A percentile compares a stretch with the other conserved stretches of the same genome.
Evolutionary conservation across 1,140 invertebrate species (phyloP).

Genomic region (Vanessa atalanta): DNA sequence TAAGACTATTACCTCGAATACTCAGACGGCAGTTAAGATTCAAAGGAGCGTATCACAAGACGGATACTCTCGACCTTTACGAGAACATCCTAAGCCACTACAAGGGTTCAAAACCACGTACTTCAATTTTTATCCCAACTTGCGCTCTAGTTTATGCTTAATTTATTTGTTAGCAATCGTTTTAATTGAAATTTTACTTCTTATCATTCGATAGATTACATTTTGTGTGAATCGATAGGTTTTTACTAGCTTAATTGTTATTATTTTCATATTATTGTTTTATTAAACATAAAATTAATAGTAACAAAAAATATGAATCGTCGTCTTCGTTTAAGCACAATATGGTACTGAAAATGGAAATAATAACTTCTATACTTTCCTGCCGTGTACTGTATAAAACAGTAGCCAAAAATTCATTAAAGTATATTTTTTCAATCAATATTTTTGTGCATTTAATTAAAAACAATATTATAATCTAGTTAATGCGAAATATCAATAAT

Average conservation of each 20-base stretch:
- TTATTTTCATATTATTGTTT: neutral
- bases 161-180: neutral
- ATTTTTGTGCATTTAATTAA: too few relatives aligned
- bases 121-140: slow-evolving; percentile 22
- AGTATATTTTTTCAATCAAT: too few relatives aligned
- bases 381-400: too few relatives aligned
- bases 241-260: neutral
- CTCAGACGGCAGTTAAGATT: slow-evolving; percentile 14
- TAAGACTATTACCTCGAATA: slow-evolving; percentile 6
- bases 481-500: too few relatives aligned
- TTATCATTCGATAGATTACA: neutral
- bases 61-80: slow-evolving; percentile 21
- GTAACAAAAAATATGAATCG: too few relatives aligned
- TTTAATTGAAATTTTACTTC: neutral
- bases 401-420: too few relatives aligned
- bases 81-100: slow-evolving; percentile 29
- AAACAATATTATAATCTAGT: too few relatives aligned
- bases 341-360: too few relatives aligned
- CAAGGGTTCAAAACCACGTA: slow-evolving; percentile 25
- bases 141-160: slow-evolving; percentile 14
- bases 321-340: too few relatives aligned
- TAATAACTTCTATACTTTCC: too few relatives aligned
- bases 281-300: too few relatives aligned
- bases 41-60: slow-evolving; percentile 21
- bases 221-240: too few relatives aligned